Conservation (phyloP, 2,113 vertebrate genomes). For the Pollimyrus isidori region DNA sequence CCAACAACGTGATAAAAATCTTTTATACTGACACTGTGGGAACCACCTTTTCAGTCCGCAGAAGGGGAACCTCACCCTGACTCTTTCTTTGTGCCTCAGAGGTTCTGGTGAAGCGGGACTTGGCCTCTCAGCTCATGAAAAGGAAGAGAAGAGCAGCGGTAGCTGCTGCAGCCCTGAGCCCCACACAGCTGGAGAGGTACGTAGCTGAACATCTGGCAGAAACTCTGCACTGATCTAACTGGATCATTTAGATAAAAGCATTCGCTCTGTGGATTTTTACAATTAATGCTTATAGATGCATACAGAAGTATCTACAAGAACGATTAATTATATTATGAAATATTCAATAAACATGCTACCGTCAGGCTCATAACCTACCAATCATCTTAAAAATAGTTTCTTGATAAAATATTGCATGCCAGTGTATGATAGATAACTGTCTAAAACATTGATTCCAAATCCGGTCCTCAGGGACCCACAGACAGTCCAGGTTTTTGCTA, state of each 20-base stretch:
- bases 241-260: neutral
- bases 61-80: neutral
- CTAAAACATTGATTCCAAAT: neutral
- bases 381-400: neutral
- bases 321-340: neutral
- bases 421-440: neutral
- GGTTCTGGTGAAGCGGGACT: conserved; percentile 45
- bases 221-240: neutral
- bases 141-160: conserved; percentile 48
- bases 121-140: conserved; percentile 43
- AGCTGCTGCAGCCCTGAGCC: conserved; percentile 24
- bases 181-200: conserved; percentile 53
- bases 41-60: too few relatives aligned
- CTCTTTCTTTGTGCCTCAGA: conserved; percentile 30
- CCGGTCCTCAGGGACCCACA: neutral
- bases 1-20: too few relatives aligned
- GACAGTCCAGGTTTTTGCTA: neutral
- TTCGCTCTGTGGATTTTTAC: neutral
- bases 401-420: neutral
- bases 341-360: neutral
- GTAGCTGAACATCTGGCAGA: neutral
- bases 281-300: neutral
- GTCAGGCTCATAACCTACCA: neutral
- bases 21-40: too few relatives aligned
- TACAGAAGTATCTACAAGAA: neutral